Evolutionary conservation across 2,797 vertebrate genomes (phyloP).

Genomic region (Odontamblyopus rebecca): DNA sequence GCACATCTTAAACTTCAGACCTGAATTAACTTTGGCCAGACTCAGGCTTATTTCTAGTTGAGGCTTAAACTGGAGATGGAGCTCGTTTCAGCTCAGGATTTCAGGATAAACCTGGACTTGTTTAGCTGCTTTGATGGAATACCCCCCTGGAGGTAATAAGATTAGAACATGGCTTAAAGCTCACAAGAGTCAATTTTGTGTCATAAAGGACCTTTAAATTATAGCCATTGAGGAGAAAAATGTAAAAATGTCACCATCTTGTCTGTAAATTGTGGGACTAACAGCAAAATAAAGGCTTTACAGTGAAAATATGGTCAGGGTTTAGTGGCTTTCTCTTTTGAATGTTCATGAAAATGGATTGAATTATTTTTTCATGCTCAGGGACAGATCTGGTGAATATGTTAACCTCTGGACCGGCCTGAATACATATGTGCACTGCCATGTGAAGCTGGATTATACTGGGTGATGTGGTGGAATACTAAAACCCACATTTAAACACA

Average conservation of each 20-base stretch:
- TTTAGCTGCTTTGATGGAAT: too few species aligned
- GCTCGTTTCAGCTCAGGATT: too few species aligned
- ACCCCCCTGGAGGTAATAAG: too few species aligned
- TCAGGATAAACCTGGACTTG: too few species aligned
- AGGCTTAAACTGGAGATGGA: too few species aligned
- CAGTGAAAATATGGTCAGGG: not conserved
- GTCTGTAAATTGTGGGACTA: too few species aligned
- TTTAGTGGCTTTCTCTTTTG: not conserved
- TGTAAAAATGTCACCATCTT: not conserved
- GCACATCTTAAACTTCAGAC: too few species aligned
- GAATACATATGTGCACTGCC: conserved; percentile 8
- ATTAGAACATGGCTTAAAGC: too few species aligned
- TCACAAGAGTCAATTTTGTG: too few species aligned
- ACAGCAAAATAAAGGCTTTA: not conserved
- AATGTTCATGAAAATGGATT: conserved; percentile 1
- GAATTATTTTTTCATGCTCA: not conserved
- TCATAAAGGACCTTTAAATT: too few species aligned
- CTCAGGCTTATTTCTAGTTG: too few species aligned
- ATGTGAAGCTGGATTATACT: not conserved
- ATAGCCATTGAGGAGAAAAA: not conserved
- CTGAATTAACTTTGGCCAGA: too few species aligned
- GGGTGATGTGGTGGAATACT: not conserved
- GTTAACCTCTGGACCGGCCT: not conserved
- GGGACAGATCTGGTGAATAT: conserved; percentile 5
- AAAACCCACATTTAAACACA: not conserved